A percentile compares a stretch with the other conserved stretches of the same genome.
Conservation (phyloP, 1,140 invertebrate species). For the Akabosia matsudoensis region DNA sequence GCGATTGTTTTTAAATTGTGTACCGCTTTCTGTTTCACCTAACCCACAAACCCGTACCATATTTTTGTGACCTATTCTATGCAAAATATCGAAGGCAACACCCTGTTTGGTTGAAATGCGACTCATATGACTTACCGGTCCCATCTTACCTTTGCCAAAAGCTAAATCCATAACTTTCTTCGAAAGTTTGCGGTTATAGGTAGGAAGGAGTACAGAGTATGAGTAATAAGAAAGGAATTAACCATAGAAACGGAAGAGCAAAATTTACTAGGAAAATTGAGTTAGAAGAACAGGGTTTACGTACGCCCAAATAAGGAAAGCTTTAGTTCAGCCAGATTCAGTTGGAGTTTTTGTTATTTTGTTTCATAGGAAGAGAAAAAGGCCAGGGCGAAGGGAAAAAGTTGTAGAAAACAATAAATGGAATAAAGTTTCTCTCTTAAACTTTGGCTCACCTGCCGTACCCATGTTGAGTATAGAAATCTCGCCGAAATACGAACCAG, state of each 20-base stretch:
- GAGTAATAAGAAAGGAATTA: not conserved
- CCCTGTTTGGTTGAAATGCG: too few relatives aligned
- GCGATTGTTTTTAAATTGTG: too few relatives aligned
- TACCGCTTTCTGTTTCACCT: too few relatives aligned
- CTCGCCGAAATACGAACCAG: constrained; percentile 98
- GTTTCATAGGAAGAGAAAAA: not conserved
- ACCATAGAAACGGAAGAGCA: not conserved
- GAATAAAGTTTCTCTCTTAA: constrained; percentile 33
- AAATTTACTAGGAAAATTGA: not conserved
- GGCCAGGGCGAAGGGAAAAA: not conserved
- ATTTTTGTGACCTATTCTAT: too few relatives aligned
- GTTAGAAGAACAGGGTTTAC: not conserved
- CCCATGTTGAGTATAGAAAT: constrained; percentile 99
- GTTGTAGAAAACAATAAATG: not conserved
- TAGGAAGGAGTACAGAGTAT: too few relatives aligned
- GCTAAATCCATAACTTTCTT: too few relatives aligned
- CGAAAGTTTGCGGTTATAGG: too few relatives aligned
- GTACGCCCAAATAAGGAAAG: not conserved
- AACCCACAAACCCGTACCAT: too few relatives aligned
- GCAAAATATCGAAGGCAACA: too few relatives aligned
- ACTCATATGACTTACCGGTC: too few relatives aligned
- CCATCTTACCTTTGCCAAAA: too few relatives aligned
- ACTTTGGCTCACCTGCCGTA: constrained; percentile 78
- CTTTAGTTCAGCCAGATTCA: not conserved
- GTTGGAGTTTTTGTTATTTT: not conserved